Percentiles rank a stretch among this genome's conserved stretches.
Conservation (phyloP, 1,140 invertebrate species). For the Nasonia vitripennis region DNA sequence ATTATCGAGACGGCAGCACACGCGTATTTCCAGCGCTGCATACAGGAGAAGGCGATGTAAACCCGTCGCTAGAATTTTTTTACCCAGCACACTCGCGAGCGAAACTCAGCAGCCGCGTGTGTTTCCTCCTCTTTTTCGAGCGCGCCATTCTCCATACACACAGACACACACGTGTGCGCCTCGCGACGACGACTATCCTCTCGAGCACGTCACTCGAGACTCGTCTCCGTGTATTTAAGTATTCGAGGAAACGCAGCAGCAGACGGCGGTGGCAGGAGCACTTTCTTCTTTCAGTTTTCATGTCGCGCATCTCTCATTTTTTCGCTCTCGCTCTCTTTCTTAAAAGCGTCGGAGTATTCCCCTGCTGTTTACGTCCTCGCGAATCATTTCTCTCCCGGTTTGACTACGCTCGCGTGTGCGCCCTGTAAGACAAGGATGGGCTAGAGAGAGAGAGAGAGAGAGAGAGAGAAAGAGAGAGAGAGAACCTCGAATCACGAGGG, state of each 20-base stretch:
- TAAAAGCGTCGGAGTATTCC: slow-evolving; percentile 41
- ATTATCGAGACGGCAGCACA: too few relatives aligned
- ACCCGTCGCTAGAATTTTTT: too few relatives aligned
- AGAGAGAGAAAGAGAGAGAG: too few relatives aligned
- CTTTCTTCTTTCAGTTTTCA: slow-evolving; percentile 34
- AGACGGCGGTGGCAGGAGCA: not conserved
- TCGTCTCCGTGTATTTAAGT: slow-evolving; percentile 24
- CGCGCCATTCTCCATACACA: too few relatives aligned
- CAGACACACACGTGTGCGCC: too few relatives aligned
- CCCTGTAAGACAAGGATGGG: not conserved
- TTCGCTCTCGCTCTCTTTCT: not conserved
- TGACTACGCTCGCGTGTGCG: slow-evolving; percentile 23
- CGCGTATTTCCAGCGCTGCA: too few relatives aligned
- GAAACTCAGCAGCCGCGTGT: too few relatives aligned
- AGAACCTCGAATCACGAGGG: not conserved
- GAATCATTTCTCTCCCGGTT: slow-evolving; percentile 32
- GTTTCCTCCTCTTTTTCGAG: too few relatives aligned
- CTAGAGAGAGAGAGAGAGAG: too few relatives aligned
- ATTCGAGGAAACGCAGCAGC: slow-evolving; percentile 10
- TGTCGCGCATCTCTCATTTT: not conserved
- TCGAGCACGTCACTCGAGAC: not conserved
- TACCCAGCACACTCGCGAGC: too few relatives aligned
- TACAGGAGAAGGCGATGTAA: too few relatives aligned
- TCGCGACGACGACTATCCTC: not conserved
- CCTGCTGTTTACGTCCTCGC: slow-evolving; percentile 39